Base-by-base conservation (phyloP, 2,113 vertebrate species). In the Taurulus bubalis region DNA sequence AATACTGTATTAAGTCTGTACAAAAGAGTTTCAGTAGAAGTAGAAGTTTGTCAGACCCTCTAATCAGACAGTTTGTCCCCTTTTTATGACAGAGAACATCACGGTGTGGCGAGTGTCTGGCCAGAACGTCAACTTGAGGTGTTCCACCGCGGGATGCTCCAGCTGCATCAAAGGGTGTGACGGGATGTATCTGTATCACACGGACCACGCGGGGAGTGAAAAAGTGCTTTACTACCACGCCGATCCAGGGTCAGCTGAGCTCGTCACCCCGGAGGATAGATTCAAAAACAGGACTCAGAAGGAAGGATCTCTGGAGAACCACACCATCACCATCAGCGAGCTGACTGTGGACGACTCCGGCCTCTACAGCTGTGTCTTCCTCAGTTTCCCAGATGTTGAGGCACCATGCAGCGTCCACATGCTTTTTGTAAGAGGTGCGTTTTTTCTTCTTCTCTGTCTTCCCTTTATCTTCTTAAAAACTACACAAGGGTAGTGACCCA, bases 381-480 rank as follows among this genome's bases (percentile, higher is more conserved):
- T 0, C 4, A 22, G 12, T 6, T 0, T 1, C 40, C 0, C 1
- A 0, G 0, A 0, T 0, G 1, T 0, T 0, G 0, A 6, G 0
- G 0, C 3, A 0, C 0, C 0, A 0, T 66, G 81, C 40, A 62
- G 24, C 0, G 0, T 3, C 63, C 49, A 40, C 66, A 15, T 1
- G 20, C 70, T 87, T 38, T 1, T 36, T 0, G 1, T 90, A 10
- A 51, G 4, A 69, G 90, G 90, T 90, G 8, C 1, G 75, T 72
- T 2, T 65, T 6, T 72, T 2, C 42, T 6, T 1, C 66, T 0
- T 11, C 38, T 10, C 38, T 40, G 2, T 40, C 7, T 0, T 22
- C 40, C 40, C 0, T 69, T 68, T n/a, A 22, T 8, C 8, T 51
- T 0, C 3, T 65, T 16, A 45, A 62, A 55, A 5, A 38, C 16